phyloP scores from a whole-genome alignment of 2,113 vertebrate genomes.

The Zingel zingel region DNA sequence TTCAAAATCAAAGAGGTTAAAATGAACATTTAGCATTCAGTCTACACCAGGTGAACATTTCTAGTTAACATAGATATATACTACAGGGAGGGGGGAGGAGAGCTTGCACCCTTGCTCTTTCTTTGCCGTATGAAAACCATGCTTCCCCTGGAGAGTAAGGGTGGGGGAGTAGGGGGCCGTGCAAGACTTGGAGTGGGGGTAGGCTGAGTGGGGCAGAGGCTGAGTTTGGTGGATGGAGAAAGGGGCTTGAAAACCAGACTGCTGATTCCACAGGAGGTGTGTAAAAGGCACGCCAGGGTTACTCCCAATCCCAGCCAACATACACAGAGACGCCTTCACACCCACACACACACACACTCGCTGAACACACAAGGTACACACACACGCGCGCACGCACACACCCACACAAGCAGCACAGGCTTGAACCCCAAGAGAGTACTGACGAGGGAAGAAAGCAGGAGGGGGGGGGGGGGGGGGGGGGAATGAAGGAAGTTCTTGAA shows the following conservation, averaged over 20 bases:
- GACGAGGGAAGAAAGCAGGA: constrained; percentile 44
- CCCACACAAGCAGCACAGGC: constrained; percentile 78
- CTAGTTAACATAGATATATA: constrained; percentile 70
- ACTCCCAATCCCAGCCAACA: constrained; percentile 83
- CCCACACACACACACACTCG: constrained; percentile 65
- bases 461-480: constrained; percentile 28
- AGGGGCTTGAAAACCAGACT: constrained; percentile 77
- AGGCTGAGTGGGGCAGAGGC: constrained; percentile 44
- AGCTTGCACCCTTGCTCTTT: constrained; percentile 78
- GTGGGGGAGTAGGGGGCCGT: constrained; percentile 56
- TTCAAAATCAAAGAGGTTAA: constrained; percentile 71
- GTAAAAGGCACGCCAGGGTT: constrained; percentile 86
- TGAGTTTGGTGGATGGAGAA: constrained; percentile 66
- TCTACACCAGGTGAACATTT: constrained; percentile 64
- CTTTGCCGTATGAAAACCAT: constrained; percentile 83
- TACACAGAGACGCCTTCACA: constrained; percentile 76
- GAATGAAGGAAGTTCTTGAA: constrained; percentile 60
- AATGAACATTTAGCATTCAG: constrained; percentile 80
- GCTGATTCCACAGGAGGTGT: constrained; percentile 80
- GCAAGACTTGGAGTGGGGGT: constrained; percentile 67
- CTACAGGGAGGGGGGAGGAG: constrained; percentile 52
- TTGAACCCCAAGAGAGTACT: constrained; percentile 73
- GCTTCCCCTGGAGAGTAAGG: constrained; percentile 68
- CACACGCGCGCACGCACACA: constrained; percentile 36
- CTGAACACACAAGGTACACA: constrained; percentile 67